Percentiles rank a stretch among this genome's conserved stretches.
Evolutionary conservation across 2,797 vertebrate genomes (phyloP).

Genomic region (Chiloscyllium punctatum): DNA sequence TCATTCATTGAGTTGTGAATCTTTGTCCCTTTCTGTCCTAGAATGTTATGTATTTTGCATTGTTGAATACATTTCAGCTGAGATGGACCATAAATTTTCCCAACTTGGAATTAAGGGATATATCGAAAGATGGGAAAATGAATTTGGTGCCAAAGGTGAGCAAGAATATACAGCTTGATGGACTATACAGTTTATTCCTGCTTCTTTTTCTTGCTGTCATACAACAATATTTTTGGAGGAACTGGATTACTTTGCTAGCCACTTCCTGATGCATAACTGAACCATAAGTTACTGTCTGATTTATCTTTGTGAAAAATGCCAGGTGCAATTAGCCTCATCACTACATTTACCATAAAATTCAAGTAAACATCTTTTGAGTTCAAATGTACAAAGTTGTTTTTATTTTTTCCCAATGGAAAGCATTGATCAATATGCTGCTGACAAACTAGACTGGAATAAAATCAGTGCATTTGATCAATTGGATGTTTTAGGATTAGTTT

Average conservation of each 20-base stretch:
- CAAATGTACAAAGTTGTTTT: neutral
- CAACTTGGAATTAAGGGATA: neutral
- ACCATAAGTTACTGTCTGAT: neutral
- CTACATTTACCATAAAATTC: neutral
- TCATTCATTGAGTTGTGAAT: neutral
- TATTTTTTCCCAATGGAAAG: neutral
- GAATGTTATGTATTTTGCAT: neutral
- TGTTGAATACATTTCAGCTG: neutral
- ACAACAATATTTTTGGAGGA: neutral
- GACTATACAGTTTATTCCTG: neutral
- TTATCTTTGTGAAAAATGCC: neutral
- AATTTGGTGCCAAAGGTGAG: neutral
- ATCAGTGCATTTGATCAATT: neutral
- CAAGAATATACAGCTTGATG: neutral
- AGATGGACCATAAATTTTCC: neutral
- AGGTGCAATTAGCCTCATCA: neutral
- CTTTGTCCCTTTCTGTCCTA: neutral
- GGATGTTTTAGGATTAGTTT: neutral
- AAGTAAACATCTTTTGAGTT: neutral
- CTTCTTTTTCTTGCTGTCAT: neutral
- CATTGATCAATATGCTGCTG: neutral
- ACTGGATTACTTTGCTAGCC: no score
- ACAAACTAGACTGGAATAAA: neutral
- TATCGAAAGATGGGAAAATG: neutral
- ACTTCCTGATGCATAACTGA: neutral